Evolutionary conservation across 2,797 vertebrate genomes (phyloP).

Genomic region (Melanogrammus aeglefinus): DNA sequence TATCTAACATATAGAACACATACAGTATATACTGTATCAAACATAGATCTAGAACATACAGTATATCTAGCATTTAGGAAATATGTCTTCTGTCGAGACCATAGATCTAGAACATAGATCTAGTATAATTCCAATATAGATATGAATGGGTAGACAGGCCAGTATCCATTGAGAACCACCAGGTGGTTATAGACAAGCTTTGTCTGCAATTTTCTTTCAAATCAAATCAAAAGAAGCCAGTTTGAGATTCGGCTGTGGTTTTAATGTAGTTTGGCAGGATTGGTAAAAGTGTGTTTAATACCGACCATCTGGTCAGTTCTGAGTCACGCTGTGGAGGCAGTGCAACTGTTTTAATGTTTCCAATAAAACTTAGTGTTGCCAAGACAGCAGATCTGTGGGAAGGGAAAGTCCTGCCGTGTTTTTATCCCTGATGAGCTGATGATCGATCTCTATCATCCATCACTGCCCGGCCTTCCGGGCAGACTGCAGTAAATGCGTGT

Average conservation of each 20-base stretch:
- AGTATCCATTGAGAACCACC: neutral
- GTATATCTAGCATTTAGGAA: no score
- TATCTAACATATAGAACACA: no score
- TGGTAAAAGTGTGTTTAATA: neutral
- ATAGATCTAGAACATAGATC: no score
- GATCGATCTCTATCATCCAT: neutral
- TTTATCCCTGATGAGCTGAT: neutral
- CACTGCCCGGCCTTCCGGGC: neutral
- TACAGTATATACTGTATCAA: no score
- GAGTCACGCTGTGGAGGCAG: neutral
- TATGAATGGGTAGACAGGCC: neutral
- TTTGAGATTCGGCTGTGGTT: neutral
- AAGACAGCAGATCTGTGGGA: neutral
- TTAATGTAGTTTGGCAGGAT: neutral
- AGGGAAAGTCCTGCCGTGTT: neutral
- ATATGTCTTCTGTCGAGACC: no score
- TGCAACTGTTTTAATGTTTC: neutral
- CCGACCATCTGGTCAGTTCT: neutral
- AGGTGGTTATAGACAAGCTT: neutral
- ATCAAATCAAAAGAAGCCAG: neutral
- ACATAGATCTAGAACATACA: no score
- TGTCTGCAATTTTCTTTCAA: neutral
- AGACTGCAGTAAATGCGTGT: neutral
- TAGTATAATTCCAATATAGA: neutral
- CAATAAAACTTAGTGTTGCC: neutral